A percentile compares a stretch with the other conserved stretches of the same genome.
Evolutionary conservation across 2,888 invertebrate genomes (phyloP).

Genomic region (Ophion costatus): DNA sequence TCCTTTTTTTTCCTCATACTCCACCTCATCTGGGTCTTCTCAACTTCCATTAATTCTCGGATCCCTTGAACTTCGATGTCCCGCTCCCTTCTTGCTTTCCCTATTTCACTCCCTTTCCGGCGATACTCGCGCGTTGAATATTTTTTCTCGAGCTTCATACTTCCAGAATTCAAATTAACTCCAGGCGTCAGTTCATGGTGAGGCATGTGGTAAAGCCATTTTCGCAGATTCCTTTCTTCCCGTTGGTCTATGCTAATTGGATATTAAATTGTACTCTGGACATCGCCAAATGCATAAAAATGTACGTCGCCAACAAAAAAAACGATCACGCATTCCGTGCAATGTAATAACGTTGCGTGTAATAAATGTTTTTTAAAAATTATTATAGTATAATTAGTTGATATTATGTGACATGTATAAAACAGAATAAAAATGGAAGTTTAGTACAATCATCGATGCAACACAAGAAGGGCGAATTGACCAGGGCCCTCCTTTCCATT

Average conservation of each 20-base stretch:
- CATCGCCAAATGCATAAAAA: not conserved
- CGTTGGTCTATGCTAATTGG: not conserved
- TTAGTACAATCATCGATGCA: too few relatives aligned
- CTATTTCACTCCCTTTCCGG: not conserved
- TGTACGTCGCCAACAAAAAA: not conserved
- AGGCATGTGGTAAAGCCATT: not conserved
- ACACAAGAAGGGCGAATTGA: too few relatives aligned
- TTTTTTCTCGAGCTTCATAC: not conserved
- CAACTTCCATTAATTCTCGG: slow-evolving; percentile 35
- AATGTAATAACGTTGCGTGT: too few relatives aligned
- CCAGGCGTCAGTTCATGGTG: not conserved
- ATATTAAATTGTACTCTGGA: not conserved
- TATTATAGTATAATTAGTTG: too few relatives aligned
- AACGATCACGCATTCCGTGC: not conserved
- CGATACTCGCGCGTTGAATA: not conserved
- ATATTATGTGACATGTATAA: too few relatives aligned
- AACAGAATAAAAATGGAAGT: too few relatives aligned
- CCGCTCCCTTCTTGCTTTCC: slow-evolving; percentile 38
- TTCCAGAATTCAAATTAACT: slow-evolving; percentile 26
- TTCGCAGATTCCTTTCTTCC: slow-evolving; percentile 3
- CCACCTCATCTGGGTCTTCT: slow-evolving; percentile 30
- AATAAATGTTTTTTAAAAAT: too few relatives aligned
- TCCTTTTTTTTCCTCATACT: slow-evolving; percentile 32
- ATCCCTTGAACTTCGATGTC: slow-evolving; percentile 42
- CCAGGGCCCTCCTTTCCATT: too few relatives aligned